Conservation (phyloP, 2,888 invertebrate species). For the Idaea dimidiata region DNA sequence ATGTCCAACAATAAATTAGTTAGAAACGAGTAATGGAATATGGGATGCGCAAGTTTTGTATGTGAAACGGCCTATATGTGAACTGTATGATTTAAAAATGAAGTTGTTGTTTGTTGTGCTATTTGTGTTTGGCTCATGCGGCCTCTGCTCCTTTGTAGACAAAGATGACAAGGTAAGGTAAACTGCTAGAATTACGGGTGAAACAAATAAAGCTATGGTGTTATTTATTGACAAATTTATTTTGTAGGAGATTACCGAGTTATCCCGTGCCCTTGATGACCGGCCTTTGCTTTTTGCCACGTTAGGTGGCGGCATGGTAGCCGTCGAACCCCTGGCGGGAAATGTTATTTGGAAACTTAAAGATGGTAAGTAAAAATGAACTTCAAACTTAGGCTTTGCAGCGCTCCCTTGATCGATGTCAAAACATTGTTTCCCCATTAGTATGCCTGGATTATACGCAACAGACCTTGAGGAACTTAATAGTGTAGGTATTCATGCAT, state of each 20-base stretch:
- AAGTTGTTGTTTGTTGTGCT: conserved; percentile 50
- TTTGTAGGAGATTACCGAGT: conserved; percentile 81
- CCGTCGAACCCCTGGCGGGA: conserved; percentile 93
- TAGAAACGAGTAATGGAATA: conserved; percentile 4
- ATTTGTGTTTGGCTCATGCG: conserved; percentile 55
- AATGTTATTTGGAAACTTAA: conserved; percentile 93
- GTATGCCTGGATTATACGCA: not conserved
- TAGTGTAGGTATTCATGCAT: not conserved
- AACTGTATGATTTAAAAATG: conserved; percentile 43
- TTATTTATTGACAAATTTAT: conserved; percentile 15
- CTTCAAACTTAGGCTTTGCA: not conserved
- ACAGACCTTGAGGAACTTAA: not conserved
- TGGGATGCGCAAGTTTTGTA: conserved; percentile 22
- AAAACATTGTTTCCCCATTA: not conserved
- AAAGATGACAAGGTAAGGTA: conserved; percentile 61
- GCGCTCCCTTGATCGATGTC: not conserved
- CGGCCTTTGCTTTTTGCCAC: conserved; percentile 93
- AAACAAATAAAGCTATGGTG: conserved; percentile 14
- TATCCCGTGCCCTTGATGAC: conserved; percentile 85
- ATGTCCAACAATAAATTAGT: not conserved
- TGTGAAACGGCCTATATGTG: conserved; percentile 20
- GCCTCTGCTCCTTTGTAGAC: conserved; percentile 53
- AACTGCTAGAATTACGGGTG: conserved; percentile 9
- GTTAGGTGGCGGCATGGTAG: conserved; percentile 94
- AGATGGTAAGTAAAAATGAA: conserved; percentile 83